A percentile compares a stretch with the other conserved stretches of the same genome.
These are phyloP conservation scores for Cacoxenus indagator DNA, from an alignment of 2,888 invertebrate species.

Conservation along the genomic window DNA sequence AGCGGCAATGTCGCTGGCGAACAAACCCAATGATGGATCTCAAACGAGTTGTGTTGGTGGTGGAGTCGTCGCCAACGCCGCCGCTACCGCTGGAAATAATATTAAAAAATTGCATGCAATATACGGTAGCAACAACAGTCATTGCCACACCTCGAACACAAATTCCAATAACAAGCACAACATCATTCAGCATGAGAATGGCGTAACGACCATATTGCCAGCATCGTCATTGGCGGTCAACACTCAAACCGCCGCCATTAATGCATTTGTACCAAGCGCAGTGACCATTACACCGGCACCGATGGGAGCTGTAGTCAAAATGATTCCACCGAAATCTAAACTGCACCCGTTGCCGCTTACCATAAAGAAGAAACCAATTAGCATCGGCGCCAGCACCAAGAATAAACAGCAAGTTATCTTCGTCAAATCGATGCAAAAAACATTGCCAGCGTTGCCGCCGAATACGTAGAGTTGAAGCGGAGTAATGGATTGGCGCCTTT, in stretches of 20 bases:
- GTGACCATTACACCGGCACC: conserved; percentile 65
- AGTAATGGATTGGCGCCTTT: too few relatives aligned
- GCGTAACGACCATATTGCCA: conserved; percentile 64
- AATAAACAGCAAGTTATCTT: conserved; percentile 65
- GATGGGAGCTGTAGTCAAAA: conserved; percentile 40
- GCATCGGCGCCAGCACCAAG: conserved; percentile 33
- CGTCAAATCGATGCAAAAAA: conserved; percentile 45
- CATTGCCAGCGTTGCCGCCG: neutral
- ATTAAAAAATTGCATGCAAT: conserved; percentile 60
- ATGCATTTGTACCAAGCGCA: conserved; percentile 63
- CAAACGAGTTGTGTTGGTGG: neutral
- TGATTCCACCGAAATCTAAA: conserved; percentile 33
- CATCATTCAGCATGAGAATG: conserved; percentile 64
- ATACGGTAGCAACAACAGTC: conserved; percentile 55
- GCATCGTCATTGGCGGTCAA: conserved; percentile 64
- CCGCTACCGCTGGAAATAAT: conserved; percentile 12
- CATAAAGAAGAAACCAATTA: conserved; percentile 29
- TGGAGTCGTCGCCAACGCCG: neutral
- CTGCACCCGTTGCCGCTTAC: conserved; percentile 30
- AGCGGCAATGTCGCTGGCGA: neutral
- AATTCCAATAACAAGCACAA: conserved; percentile 43
- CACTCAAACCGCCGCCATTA: conserved; percentile 64
- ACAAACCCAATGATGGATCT: conserved; percentile 1
- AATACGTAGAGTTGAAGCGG: neutral
- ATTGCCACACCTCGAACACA: too few relatives aligned